These are phyloP conservation scores for Hybos culiciformis DNA, from an alignment of 2,888 invertebrate genomes.

Conservation along the genomic window DNA sequence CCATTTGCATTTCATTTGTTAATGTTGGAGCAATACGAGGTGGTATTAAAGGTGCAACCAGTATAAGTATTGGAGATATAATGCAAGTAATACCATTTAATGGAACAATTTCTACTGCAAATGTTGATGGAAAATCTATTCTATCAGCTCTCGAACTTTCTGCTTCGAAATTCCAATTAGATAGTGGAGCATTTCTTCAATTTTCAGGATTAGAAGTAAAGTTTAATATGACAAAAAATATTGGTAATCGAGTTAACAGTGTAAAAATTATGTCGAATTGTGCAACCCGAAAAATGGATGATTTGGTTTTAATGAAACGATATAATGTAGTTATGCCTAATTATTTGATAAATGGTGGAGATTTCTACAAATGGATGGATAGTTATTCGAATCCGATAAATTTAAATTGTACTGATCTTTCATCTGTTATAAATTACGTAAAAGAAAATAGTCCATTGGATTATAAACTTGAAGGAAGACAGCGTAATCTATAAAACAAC, in stretches of 20 bases:
- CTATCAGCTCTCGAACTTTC: conserved; percentile 53
- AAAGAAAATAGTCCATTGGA: background rate
- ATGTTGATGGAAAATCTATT: conserved; percentile 52
- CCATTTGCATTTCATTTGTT: background rate
- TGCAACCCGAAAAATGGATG: conserved; percentile 21
- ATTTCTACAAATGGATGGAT: conserved; percentile 41
- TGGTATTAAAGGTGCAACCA: conserved; percentile 42
- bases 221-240: conserved; percentile 49
- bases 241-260: conserved; percentile 48
- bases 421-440: background rate
- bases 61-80: conserved; percentile 58
- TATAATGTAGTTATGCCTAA: conserved; percentile 53
- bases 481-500: too few relatives aligned
- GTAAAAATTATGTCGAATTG: conserved; percentile 51
- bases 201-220: conserved; percentile 60
- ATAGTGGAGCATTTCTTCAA: conserved; percentile 73
- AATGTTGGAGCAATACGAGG: conserved; percentile 42
- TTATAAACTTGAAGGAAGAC: background rate
- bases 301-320: conserved; percentile 38
- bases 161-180: conserved; percentile 38
- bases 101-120: conserved; percentile 48
- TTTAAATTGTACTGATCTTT: background rate
- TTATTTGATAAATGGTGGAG: conserved; percentile 61
- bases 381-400: background rate
- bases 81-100: conserved; percentile 63